Base-by-base conservation (phyloP, 2,888 invertebrate genomes). In the Pseudanteris insignis region DNA sequence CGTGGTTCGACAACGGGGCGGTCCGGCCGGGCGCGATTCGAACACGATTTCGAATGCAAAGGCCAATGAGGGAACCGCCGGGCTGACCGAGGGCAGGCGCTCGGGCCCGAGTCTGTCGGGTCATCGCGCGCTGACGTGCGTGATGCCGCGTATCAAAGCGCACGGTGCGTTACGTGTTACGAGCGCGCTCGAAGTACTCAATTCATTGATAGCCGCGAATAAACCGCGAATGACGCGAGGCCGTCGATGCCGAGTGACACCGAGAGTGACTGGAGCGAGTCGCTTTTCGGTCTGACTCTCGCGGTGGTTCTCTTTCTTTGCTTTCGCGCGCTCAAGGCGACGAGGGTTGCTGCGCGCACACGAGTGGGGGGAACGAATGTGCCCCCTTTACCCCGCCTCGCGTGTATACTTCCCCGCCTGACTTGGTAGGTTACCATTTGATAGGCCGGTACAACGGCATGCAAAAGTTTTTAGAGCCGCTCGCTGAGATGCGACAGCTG, bases 311-410 rank as follows among this genome's bases (percentile, higher is more conserved):
- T 37, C 38, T 48, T 38, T 48, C 32, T 38, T 37, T 25, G 34
- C 34, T 46, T 32, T 38, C 48, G 48, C 48, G 48, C 48, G 48
- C 38, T n/a, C 38, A 48, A 38, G 38, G 48, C 37, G 48, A 38
- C 48, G 48, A 38, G 48, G 38, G 38, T 36, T 30, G 46, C 24
- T 24, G 11, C 18, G 18, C n/a, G 18, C 24, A n/a, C n/a, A n/a
- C 10, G 25, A 32, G 37, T 48, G 48, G 48, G 48, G 48, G 18
- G 30, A 26, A 18, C 10, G 11, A 21, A 11, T 34, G 26, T 10
- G 21, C 14, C 26, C 11, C 36, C 36, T 12, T 3, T 47, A 38
- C 48, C 48, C 38, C 48, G 24, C 48, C 36, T n/a, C 30, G 18
- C 15, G 15, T 14, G 44, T n/a, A n/a, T n/a, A n/a, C n/a, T n/a